These are phyloP conservation scores for Macrophya annulata DNA, from an alignment of 2,888 invertebrate species.

Conservation along the genomic window DNA sequence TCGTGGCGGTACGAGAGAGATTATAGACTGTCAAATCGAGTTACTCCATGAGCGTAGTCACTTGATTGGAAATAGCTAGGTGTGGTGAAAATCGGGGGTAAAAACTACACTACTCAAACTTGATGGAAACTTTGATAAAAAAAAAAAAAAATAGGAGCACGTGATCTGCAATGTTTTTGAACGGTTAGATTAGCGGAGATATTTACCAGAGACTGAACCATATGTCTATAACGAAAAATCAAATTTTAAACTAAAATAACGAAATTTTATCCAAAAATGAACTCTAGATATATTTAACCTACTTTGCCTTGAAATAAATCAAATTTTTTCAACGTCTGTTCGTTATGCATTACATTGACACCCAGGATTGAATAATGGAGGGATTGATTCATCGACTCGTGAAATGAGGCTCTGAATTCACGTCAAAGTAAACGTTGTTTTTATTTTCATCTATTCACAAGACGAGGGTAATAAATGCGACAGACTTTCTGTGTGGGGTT, in stretches of 20 bases:
- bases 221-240: background rate
- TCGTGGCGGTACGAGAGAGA: constrained; percentile 51
- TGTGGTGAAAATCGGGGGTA: constrained; percentile 50
- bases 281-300: background rate
- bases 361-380: background rate
- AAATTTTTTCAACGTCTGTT: constrained; percentile 15
- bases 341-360: background rate
- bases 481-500: background rate
- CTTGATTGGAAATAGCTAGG: constrained; percentile 69
- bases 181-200: background rate
- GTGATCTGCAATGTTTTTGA: constrained; percentile 14
- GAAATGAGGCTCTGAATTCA: background rate
- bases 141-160: background rate
- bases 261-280: background rate
- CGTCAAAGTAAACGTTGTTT: background rate
- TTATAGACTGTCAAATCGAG: constrained; percentile 54
- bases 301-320: background rate
- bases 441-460: background rate
- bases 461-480: background rate
- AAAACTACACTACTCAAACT: constrained; percentile 59
- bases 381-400: background rate
- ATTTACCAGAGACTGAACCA: background rate
- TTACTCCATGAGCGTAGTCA: constrained; percentile 57
- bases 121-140: constrained; percentile 41
- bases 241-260: background rate